A percentile compares a stretch with the other conserved stretches of the same genome.
phyloP scores from a whole-genome alignment of 2,888 invertebrate species.

The Yponomeuta evonymella region DNA sequence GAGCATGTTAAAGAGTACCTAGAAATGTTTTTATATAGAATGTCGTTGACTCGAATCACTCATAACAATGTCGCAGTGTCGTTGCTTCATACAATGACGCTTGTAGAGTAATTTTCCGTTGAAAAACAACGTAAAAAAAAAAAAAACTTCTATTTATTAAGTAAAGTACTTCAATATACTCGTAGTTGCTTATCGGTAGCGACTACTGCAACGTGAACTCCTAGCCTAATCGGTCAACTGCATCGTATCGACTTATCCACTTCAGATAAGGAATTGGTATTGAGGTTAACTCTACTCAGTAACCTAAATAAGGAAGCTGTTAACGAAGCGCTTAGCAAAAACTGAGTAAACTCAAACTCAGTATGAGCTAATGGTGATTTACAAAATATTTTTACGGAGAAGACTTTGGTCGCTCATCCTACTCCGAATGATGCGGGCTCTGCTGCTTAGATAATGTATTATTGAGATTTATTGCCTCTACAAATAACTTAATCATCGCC shows the following conservation, averaged over 20 bases:
- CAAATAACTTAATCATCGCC: background rate
- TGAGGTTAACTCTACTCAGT: background rate
- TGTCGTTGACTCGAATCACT: too few relatives aligned
- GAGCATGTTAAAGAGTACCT: too few relatives aligned
- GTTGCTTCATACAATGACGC: too few relatives aligned
- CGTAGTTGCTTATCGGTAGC: background rate
- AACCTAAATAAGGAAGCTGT: background rate
- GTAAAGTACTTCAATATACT: background rate
- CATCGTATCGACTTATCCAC: background rate
- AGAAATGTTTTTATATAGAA: too few relatives aligned
- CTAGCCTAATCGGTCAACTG: background rate
- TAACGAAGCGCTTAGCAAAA: background rate
- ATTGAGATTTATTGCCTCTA: background rate
- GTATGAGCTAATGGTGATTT: background rate
- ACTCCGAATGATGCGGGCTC: background rate
- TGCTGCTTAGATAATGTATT: background rate
- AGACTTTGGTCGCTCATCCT: background rate
- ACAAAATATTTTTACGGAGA: background rate
- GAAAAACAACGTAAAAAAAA: background rate
- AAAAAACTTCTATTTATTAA: background rate
- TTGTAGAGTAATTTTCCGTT: background rate
- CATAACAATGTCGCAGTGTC: too few relatives aligned
- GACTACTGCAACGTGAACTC: background rate
- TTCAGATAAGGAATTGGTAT: background rate
- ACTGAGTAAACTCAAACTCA: background rate